phyloP scores from a whole-genome alignment of 1,140 invertebrate species.

The Thalassaphorura encarpata region DNA sequence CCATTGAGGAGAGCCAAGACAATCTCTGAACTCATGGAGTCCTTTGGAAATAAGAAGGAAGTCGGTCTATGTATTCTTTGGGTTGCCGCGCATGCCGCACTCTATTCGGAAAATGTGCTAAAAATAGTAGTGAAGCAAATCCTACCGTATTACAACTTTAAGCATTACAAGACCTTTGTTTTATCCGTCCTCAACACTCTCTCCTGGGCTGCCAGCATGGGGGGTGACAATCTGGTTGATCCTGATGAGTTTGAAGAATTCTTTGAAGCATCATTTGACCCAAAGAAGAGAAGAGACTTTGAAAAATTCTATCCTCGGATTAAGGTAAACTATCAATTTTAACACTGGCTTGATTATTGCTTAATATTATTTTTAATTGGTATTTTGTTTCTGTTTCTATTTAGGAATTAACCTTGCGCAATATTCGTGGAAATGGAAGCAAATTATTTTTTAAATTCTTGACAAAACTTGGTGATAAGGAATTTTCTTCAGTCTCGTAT shows the following conservation, averaged over 20 bases:
- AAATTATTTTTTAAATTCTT: slow-evolving; percentile 26
- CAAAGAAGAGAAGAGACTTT: slow-evolving; percentile 28
- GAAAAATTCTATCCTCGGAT: slow-evolving; percentile 30
- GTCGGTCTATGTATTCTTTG: slow-evolving; percentile 24
- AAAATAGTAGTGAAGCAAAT: slow-evolving; percentile 29
- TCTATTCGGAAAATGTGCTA: slow-evolving; percentile 20
- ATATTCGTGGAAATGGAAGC: slow-evolving; percentile 14
- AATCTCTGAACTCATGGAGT: slow-evolving; percentile 28
- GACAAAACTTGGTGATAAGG: slow-evolving; percentile 18
- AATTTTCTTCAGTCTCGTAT: slow-evolving; percentile 13
- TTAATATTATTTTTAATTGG: background rate
- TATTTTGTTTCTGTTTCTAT: too few relatives aligned
- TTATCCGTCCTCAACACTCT: slow-evolving; percentile 14
- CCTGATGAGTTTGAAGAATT: slow-evolving; percentile 31
- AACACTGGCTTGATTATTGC: background rate
- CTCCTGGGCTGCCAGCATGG: slow-evolving; percentile 4
- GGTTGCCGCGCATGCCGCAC: slow-evolving; percentile 24
- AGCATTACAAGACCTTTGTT: slow-evolving; percentile 31
- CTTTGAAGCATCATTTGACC: slow-evolving; percentile 27
- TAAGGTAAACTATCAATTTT: slow-evolving; percentile 13
- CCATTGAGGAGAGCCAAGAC: slow-evolving; percentile 13
- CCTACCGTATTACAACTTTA: slow-evolving; percentile 29
- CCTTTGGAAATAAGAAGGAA: slow-evolving; percentile 31
- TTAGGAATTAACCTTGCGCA: slow-evolving; percentile 22
- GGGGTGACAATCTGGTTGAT: slow-evolving; percentile 10